Percentiles rank a stretch among this genome's conserved stretches.
Conservation (phyloP, 2,797 vertebrate species). For the Chaetophractus vellerosus region DNA sequence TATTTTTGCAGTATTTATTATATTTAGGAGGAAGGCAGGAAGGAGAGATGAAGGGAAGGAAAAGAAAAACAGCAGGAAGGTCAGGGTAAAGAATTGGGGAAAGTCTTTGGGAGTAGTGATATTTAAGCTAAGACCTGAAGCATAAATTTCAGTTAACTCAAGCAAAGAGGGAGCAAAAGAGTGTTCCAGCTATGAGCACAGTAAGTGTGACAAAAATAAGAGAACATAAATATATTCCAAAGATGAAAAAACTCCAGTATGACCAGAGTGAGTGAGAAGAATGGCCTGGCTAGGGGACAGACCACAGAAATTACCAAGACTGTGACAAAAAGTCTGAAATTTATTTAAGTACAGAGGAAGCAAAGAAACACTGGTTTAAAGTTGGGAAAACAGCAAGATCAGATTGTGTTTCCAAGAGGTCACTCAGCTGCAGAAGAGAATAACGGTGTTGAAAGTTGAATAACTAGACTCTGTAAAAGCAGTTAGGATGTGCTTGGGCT, state of each 20-base stretch:
- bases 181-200: neutral
- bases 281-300: too few species aligned
- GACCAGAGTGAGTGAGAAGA: neutral
- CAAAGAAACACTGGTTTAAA: neutral
- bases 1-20: neutral
- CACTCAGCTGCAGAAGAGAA: neutral
- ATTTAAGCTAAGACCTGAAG: neutral
- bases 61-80: neutral
- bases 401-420: neutral
- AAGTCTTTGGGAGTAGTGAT: neutral
- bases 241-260: neutral
- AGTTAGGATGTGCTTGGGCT: neutral
- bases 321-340: neutral
- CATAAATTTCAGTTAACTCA: neutral
- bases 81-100: neutral
- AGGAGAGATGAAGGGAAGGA: too few species aligned
- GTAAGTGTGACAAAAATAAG: neutral
- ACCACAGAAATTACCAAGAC: neutral
- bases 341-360: neutral
- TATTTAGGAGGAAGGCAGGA: neutral
- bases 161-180: neutral
- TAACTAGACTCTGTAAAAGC: neutral
- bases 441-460: neutral
- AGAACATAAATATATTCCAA: accelerated
- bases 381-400: too few species aligned